Evolutionary conservation across 2,888 invertebrate genomes (phyloP).

Genomic region (Agrotis segetum): DNA sequence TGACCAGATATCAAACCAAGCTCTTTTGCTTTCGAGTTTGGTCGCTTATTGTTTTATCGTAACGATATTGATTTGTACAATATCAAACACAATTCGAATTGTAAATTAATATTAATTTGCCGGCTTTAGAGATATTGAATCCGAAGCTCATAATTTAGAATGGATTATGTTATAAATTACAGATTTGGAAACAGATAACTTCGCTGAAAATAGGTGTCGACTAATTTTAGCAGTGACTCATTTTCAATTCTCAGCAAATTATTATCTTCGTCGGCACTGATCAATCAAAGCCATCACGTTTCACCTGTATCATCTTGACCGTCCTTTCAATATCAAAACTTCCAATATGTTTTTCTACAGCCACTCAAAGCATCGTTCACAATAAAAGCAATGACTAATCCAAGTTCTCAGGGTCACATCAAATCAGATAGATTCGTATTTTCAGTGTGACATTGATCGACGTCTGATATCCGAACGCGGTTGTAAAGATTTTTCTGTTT

Average conservation of each 20-base stretch:
- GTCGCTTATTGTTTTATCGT: constrained; percentile 70
- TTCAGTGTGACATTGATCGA: constrained; percentile 86
- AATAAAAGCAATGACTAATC: constrained; percentile 85
- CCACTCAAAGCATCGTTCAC: constrained; percentile 68
- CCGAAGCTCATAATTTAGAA: constrained; percentile 35
- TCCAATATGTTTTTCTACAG: constrained; percentile 67
- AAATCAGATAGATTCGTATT: constrained; percentile 77
- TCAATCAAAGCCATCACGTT: constrained; percentile 57
- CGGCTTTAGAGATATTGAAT: constrained; percentile 35
- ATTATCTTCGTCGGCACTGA: constrained; percentile 34
- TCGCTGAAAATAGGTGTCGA: constrained; percentile 29
- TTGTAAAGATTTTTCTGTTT: constrained; percentile 78
- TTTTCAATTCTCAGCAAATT: constrained; percentile 43
- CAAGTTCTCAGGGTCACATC: constrained; percentile 76
- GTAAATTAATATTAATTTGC: constrained; percentile 37
- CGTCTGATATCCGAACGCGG: constrained; percentile 83
- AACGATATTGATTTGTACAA: constrained; percentile 45
- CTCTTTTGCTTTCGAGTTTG: constrained; percentile 72
- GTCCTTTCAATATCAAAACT: constrained; percentile 58
- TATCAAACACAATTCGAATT: constrained; percentile 33
- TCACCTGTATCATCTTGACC: constrained; percentile 43
- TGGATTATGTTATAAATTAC: constrained; percentile 53
- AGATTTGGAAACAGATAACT: constrained; percentile 34
- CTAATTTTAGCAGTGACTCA: constrained; percentile 44
- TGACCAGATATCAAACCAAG: constrained; percentile 82